Conservation (phyloP, 2,888 invertebrate species). For the Drosophila hamatofila region DNA sequence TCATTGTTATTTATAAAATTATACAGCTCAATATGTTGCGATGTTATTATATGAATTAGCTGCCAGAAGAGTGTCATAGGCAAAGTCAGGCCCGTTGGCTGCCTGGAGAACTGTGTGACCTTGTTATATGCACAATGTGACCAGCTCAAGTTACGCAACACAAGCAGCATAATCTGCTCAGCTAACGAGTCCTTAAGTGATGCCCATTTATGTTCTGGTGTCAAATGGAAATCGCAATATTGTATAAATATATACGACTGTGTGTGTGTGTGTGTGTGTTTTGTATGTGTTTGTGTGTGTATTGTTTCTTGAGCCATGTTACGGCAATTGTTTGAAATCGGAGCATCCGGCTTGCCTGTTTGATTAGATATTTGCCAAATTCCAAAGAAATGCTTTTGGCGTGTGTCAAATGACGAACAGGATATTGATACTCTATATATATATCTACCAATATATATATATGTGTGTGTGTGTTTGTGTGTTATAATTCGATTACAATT, state of each 20-base stretch:
- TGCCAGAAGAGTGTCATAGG: slow-evolving; percentile 45
- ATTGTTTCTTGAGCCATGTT: slow-evolving; percentile 36
- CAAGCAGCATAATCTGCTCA: slow-evolving; percentile 41
- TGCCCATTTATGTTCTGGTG: slow-evolving; percentile 54
- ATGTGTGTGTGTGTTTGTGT: background rate
- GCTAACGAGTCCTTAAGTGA: slow-evolving; percentile 58
- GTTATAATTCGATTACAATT: slow-evolving; percentile 43
- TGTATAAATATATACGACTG: slow-evolving; percentile 58
- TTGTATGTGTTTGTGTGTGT: slow-evolving; percentile 9
- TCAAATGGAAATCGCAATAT: slow-evolving; percentile 76
- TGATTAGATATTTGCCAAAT: slow-evolving; percentile 34
- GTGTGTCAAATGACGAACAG: slow-evolving; percentile 62
- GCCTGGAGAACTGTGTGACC: slow-evolving; percentile 28
- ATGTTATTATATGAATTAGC: slow-evolving; percentile 61
- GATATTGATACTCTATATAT: slow-evolving; percentile 26
- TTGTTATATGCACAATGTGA: slow-evolving; percentile 53
- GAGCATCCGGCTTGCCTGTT: slow-evolving; percentile 56
- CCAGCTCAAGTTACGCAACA: slow-evolving; percentile 62
- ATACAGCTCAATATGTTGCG: slow-evolving; percentile 37
- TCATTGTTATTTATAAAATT: slow-evolving; percentile 65
- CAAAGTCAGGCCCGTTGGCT: slow-evolving; percentile 52
- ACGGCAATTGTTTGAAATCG: slow-evolving; percentile 73
- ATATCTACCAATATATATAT: background rate
- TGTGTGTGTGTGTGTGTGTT: background rate
- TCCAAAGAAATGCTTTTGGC: slow-evolving; percentile 60